Evolutionary conservation across 1,140 invertebrate genomes (phyloP).

Genomic region (Caenorhabditis inopinata): DNA sequence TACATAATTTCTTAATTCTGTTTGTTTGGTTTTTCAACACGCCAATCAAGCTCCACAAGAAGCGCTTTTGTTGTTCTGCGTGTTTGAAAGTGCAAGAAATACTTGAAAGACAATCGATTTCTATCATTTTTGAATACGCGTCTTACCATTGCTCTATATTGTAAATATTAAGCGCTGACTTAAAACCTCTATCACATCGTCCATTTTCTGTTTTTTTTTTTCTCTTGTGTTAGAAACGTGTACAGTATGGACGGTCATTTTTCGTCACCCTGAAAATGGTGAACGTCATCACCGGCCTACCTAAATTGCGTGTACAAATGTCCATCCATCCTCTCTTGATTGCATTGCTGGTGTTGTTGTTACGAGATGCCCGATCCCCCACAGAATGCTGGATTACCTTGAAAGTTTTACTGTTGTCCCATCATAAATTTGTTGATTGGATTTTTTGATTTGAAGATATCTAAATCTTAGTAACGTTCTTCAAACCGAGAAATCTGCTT

Average conservation of each 20-base stretch:
- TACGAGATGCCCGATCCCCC: slow-evolving; percentile 10
- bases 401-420: background rate
- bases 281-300: background rate
- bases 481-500: background rate
- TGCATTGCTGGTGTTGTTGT: slow-evolving; percentile 33
- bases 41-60: background rate
- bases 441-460: slow-evolving; percentile 6
- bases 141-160: background rate
- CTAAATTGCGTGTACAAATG: slow-evolving; percentile 15
- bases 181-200: background rate
- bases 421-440: background rate
- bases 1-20: background rate
- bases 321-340: slow-evolving; percentile 4
- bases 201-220: background rate
- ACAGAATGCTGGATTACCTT: background rate
- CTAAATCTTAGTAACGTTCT: no score
- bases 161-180: slow-evolving; percentile 15
- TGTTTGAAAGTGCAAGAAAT: background rate
- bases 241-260: background rate
- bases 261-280: background rate
- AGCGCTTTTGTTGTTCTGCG: background rate
- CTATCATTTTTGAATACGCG: background rate
- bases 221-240: background rate
- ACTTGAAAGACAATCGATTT: background rate
- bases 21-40: background rate